phyloP scores from a whole-genome alignment of 2,888 invertebrate genomes.

The Mechanitis mazaeus region DNA sequence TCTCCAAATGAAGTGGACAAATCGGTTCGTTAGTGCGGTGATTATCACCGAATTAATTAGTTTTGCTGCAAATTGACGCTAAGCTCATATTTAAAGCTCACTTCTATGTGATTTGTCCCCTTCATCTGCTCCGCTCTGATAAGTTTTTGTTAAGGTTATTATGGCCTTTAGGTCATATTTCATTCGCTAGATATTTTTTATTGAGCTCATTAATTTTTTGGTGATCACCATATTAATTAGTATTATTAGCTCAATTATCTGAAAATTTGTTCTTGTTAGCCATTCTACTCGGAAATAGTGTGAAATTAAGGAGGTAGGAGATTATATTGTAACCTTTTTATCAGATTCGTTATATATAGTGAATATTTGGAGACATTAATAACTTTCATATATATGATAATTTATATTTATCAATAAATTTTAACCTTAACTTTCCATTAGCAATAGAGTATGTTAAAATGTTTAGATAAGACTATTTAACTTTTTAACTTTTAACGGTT shows the following conservation, averaged over 20 bases:
- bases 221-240: slow-evolving; percentile 4
- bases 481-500: neutral
- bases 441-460: neutral
- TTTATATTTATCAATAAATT: neutral
- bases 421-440: neutral
- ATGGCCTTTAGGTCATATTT: neutral
- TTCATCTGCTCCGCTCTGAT: neutral
- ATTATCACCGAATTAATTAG: slow-evolving; percentile 25
- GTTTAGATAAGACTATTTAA: neutral
- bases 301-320: no score
- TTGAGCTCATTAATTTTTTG: neutral
- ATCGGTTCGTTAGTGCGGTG: slow-evolving; percentile 20
- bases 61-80: slow-evolving; percentile 10
- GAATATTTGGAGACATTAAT: no score
- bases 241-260: neutral
- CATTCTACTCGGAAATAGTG: no score
- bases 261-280: neutral
- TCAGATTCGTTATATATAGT: no score
- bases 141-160: slow-evolving; percentile 5
- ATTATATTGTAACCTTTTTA: no score
- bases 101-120: slow-evolving; percentile 6
- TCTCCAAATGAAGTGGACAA: slow-evolving; percentile 25
- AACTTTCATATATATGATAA: no score
- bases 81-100: slow-evolving; percentile 12
- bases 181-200: neutral